Evolutionary conservation across 2,113 vertebrate genomes (phyloP), one percentile per base, ranked within the genome.

Genomic region (Pterocles orientalis): DNA sequence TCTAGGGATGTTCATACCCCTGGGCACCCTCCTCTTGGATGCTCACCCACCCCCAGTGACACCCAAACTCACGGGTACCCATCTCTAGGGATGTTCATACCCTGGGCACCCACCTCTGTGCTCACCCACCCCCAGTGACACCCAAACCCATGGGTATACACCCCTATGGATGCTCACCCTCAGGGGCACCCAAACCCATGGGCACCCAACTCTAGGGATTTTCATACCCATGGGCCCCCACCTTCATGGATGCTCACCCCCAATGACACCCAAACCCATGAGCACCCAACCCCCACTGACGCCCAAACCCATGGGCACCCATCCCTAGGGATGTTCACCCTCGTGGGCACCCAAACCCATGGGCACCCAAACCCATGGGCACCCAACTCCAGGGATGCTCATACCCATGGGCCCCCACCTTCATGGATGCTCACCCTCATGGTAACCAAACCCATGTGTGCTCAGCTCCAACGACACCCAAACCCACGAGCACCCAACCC

Each of bases 161-260:
- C 5, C 9, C 10, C n/a, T 4, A 6, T 0, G 31, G 29, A 29
- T 47, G 14, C 7, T 12, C 1, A 2, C 5, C 10, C 23, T 6
- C 1, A 1, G 4, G 24, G 24, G 16, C 16, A 26, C 8, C 18
- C 29, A 7, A 3, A 8, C 19, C 10, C 8, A 28, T 16, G 45
- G 45, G 18, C 18, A 26, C 39, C 16, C 71, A 56, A 11, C 39
- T 39, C 39, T 39, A 39, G 39, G 39, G 39, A 39, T 39, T 8
- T 11, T 39, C 39, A 39, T 39, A 12, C 34, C 26, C 31, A 29
- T 6, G 19, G 15, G 18, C 7, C n/a, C 33, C 20, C 39, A 39
- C 39, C 39, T 39, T 2, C 28, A 6, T 3, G 5, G 5, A 11
- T 36, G 33, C 10, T 20, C 39, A 15, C 0, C 12, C 6, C 34